Evolutionary conservation across 2,113 vertebrate species (phyloP), one percentile per base, ranked within the genome.

Genomic region (Phalacrocorax pelagicus): DNA sequence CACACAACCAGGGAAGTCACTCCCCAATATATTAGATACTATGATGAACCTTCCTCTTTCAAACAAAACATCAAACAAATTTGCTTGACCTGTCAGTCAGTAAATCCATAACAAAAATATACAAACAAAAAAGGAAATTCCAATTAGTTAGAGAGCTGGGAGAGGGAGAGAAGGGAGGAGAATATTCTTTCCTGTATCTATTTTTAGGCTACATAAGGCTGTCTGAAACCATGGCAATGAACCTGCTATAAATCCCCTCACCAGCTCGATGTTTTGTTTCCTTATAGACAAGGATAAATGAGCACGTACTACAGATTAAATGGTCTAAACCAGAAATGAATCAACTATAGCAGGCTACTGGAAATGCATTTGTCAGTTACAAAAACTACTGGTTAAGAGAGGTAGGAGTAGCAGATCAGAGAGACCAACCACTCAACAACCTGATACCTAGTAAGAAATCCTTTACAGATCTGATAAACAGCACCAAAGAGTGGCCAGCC

Each of bases 141-240:
- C 96, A 92, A 51, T 94, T 95, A 94, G 84, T 61, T 80, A 94
- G 54, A 92, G 57, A 89, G 81, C 40, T 58, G 62, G 69, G 78
- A 58, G 73, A 96, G 77, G 75, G 65, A 89, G 58, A 72, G 91
- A 91, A 96, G 58, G 61, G 62, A 95, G 88, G 71, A 88, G 90
- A 96, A 95, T 95, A 95, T 95, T 96, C 96, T 95, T 96, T 86
- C 92, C 90, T 96, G 92, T 75, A 55, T 91, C 96, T 96, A 95
- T 97, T 96, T 97, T 97, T 95, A 97, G 95, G 67, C 91, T 79
- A 38, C 2, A 1, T 81, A 91, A 91, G 65, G 72, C 92, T 93
- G 88, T 61, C 88, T 95, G 96, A 97, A 96, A 97, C 95, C 95
- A 97, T 95, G 91, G 94, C 94, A 96, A 97, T 97, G 92, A 97